These are phyloP conservation scores for Rallus limicola DNA, from an alignment of 2,113 vertebrate genomes.

Conservation along the genomic window DNA sequence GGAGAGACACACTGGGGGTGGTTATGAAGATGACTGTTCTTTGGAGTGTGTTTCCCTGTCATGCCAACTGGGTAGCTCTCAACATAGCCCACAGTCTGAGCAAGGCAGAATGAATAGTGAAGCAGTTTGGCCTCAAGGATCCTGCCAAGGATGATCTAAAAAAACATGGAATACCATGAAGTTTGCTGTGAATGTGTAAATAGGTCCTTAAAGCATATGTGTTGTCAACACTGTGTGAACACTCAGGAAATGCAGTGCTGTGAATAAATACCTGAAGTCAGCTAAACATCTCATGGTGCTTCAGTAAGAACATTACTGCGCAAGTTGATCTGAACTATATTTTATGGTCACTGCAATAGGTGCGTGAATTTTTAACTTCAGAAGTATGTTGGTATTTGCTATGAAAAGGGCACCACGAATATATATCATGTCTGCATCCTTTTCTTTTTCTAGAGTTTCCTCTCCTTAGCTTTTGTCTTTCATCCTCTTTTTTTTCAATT, in stretches of 20 bases:
- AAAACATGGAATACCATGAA: not conserved
- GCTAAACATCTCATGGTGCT: not conserved
- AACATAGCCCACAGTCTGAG: not conserved
- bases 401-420: not conserved
- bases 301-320: not conserved
- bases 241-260: not conserved
- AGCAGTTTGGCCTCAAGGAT: not conserved
- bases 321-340: not conserved
- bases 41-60: not conserved
- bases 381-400: not conserved
- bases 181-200: not conserved
- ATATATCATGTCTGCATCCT: fast-evolving
- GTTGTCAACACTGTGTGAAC: not conserved
- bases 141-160: not conserved
- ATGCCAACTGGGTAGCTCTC: not conserved
- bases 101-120: not conserved
- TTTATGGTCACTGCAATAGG: not conserved
- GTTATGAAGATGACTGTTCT: not conserved
- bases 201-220: not conserved
- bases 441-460: not conserved
- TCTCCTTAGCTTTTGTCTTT: not conserved
- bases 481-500: not conserved
- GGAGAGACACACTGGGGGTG: not conserved
- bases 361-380: not conserved
- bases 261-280: not conserved